Percentiles rank a stretch among this genome's conserved stretches.
These are phyloP conservation scores for Drosophila pachea DNA, from an alignment of 1,140 invertebrate genomes.

Conservation along the genomic window DNA sequence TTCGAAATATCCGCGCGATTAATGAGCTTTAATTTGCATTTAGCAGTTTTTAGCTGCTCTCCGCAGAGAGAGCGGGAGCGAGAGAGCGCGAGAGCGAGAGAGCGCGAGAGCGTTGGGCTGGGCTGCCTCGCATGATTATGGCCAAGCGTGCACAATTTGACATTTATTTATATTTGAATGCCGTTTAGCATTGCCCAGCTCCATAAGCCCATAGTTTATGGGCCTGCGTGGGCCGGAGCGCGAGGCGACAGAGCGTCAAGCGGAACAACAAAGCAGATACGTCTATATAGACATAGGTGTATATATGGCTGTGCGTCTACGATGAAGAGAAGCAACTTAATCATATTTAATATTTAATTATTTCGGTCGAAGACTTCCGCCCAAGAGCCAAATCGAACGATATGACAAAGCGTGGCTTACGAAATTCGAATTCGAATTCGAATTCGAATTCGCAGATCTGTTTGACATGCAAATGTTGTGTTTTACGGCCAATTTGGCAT, in stretches of 20 bases:
- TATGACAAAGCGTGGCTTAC: conserved; percentile 44
- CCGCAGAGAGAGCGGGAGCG: background rate
- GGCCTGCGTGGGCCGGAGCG: conserved; percentile 55
- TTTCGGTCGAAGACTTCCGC: conserved; percentile 69
- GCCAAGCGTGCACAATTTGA: conserved; percentile 72
- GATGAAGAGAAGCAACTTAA: conserved; percentile 39
- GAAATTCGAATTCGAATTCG: conserved; percentile 22
- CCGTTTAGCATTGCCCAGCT: conserved; percentile 64
- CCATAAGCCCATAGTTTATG: conserved; percentile 67
- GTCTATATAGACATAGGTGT: background rate
- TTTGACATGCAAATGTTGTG: conserved; percentile 77
- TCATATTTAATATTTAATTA: conserved; percentile 77
- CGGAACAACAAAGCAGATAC: conserved; percentile 9
- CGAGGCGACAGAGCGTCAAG: conserved; percentile 10
- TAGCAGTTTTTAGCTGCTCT: conserved; percentile 42
- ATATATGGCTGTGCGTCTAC: background rate
- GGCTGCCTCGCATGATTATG: conserved; percentile 53
- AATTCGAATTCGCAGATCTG: conserved; percentile 24
- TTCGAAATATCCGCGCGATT: conserved; percentile 63
- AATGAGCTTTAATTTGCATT: conserved; percentile 78
- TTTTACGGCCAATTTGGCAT: conserved; percentile 77
- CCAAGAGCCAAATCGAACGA: conserved; percentile 25
- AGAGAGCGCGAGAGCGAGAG: conserved; percentile 10
- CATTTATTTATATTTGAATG: conserved; percentile 77
- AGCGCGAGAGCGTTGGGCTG: background rate